Evolutionary conservation across 1,140 invertebrate genomes (phyloP).

Genomic region (Antheraea pernyi): DNA sequence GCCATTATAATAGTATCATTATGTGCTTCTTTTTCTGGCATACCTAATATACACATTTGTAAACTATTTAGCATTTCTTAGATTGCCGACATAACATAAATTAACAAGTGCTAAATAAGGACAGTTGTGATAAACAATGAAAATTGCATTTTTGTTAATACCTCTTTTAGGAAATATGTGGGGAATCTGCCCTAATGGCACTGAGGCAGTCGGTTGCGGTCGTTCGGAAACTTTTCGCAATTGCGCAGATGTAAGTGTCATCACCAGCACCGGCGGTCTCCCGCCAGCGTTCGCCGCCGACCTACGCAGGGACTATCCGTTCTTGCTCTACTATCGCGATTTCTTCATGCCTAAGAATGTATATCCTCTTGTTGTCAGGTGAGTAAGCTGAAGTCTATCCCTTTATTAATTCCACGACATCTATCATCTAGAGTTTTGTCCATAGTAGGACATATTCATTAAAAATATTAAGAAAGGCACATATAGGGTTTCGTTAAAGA

Average conservation of each 20-base stretch:
- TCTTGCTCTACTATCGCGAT: slow-evolving; percentile 86
- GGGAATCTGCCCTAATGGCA: slow-evolving; percentile 91
- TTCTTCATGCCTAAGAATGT: slow-evolving; percentile 80
- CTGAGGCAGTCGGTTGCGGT: slow-evolving; percentile 91
- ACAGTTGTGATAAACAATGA: background rate
- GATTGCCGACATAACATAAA: background rate
- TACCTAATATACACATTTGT: background rate
- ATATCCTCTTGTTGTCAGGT: slow-evolving; percentile 87
- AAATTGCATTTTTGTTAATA: background rate
- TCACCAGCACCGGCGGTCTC: slow-evolving; percentile 86
- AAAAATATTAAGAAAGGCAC: too few species aligned
- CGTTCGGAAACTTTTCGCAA: slow-evolving; percentile 93
- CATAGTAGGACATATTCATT: too few species aligned
- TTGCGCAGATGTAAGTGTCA: slow-evolving; percentile 91
- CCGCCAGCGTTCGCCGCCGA: slow-evolving; percentile 82
- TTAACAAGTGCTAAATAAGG: background rate
- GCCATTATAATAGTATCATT: background rate
- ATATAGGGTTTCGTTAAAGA: too few species aligned
- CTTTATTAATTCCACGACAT: too few species aligned
- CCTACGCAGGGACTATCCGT: slow-evolving; percentile 83
- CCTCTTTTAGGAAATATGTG: slow-evolving; percentile 87
- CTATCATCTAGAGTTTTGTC: too few species aligned
- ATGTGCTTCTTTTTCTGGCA: background rate
- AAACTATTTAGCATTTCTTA: background rate
- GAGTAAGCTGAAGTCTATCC: slow-evolving; percentile 28